Evolutionary conservation across 2,113 vertebrate genomes (phyloP).

Genomic region (Festucalex cinctus): DNA sequence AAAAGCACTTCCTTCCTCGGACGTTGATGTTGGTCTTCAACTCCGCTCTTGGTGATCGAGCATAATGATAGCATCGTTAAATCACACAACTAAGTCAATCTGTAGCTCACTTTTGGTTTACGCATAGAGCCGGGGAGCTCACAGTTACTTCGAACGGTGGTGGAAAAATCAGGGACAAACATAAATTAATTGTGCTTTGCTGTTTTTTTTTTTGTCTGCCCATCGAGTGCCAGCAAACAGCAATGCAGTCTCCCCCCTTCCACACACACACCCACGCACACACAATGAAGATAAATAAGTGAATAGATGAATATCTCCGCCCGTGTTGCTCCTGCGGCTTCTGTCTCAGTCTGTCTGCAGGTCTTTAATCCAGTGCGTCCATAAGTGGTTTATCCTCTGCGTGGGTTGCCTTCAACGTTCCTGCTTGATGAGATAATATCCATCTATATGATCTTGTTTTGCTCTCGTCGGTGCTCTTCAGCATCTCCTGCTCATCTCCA

Average conservation of each 20-base stretch:
- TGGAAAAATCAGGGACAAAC: constrained; percentile 25
- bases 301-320: constrained; percentile 52
- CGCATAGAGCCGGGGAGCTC: constrained; percentile 2
- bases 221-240: constrained; percentile 45
- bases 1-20: constrained; percentile 1
- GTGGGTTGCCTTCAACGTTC: constrained; percentile 52
- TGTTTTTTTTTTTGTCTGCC: constrained; percentile 19
- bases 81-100: constrained; percentile 17
- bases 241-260: constrained; percentile 57
- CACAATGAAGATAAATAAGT: constrained; percentile 58
- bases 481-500: constrained; percentile 57
- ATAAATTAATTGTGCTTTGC: constrained; percentile 25
- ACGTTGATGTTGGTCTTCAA: constrained; percentile 5
- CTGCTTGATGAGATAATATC: constrained; percentile 53
- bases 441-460: constrained; percentile 54
- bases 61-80: background rate
- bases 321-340: constrained; percentile 21
- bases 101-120: constrained; percentile 34
- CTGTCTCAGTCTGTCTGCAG: constrained; percentile 44
- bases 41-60: constrained; percentile 8
- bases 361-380: constrained; percentile 72
- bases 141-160: constrained; percentile 28
- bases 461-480: constrained; percentile 43
- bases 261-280: constrained; percentile 21
- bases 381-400: constrained; percentile 69